A percentile compares a stretch with the other conserved stretches of the same genome.
Evolutionary conservation across 2,888 invertebrate species (phyloP).

Genomic region (Clitarchus hookeri): DNA sequence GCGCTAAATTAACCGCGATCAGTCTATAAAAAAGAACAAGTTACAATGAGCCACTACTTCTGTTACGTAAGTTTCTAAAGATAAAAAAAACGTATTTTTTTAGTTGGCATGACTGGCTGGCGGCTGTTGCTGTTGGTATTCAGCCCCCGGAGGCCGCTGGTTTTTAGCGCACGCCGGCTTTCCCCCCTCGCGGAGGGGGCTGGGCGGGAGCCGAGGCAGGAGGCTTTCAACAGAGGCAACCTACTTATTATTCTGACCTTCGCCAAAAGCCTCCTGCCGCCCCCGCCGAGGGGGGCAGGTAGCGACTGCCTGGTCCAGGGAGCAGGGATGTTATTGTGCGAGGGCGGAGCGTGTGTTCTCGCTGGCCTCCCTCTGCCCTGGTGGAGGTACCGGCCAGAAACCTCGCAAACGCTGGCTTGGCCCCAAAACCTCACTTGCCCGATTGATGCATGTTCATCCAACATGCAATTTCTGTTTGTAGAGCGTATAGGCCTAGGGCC

Average conservation of each 20-base stretch:
- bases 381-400: too few relatives aligned
- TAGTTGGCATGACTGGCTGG: too few relatives aligned
- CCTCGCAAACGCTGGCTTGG: too few relatives aligned
- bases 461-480: too few relatives aligned
- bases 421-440: too few relatives aligned
- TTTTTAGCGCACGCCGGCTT: neutral
- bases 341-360: neutral
- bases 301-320: neutral
- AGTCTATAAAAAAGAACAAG: too few relatives aligned
- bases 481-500: too few relatives aligned
- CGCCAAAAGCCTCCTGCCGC: neutral
- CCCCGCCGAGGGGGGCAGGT: neutral
- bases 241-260: slow-evolving; percentile 14
- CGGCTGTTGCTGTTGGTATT: neutral
- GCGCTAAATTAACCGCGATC: too few relatives aligned
- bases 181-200: neutral
- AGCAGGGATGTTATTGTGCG: neutral
- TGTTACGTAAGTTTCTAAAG: too few relatives aligned
- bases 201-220: neutral
- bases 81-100: too few relatives aligned
- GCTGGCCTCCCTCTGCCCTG: neutral
- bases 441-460: too few relatives aligned
- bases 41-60: too few relatives aligned
- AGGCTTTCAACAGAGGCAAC: neutral
- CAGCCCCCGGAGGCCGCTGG: neutral